Percentiles rank a stretch among this genome's conserved stretches.
These are phyloP conservation scores for Eonycteris spelaea DNA, from an alignment of 2,113 vertebrate species.

Conservation along the genomic window DNA sequence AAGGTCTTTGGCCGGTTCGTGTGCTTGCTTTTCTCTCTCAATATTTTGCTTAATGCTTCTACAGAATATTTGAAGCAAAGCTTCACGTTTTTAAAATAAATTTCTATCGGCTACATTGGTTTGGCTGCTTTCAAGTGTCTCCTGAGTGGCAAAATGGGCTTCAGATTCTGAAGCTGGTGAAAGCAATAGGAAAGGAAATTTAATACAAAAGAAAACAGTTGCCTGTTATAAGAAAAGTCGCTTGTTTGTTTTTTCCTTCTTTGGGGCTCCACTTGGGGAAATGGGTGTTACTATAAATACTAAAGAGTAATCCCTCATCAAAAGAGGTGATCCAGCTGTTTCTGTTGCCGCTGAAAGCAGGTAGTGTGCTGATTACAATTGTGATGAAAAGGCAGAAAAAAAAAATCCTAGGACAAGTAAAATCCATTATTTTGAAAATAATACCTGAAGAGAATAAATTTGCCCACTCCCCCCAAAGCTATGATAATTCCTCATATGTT, in stretches of 20 bases:
- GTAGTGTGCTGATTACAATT: conserved; percentile 47
- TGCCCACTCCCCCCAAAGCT: not conserved
- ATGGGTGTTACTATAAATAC: conserved; percentile 63
- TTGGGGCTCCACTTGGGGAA: conserved; percentile 57
- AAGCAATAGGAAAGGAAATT: conserved; percentile 62
- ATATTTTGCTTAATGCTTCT: conserved; percentile 72
- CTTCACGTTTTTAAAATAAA: conserved; percentile 74
- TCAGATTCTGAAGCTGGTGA: conserved; percentile 57
- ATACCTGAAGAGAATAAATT: conserved; percentile 44
- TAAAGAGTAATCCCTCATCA: conserved; percentile 56
- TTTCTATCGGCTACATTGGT: conserved; percentile 77
- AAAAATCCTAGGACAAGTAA: conserved; percentile 57
- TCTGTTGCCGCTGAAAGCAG: conserved; percentile 45
- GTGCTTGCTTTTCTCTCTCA: conserved; percentile 62
- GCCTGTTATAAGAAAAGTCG: conserved; percentile 66
- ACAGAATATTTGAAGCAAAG: conserved; percentile 63
- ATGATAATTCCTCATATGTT: not conserved
- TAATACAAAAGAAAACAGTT: conserved; percentile 74
- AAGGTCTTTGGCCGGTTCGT: conserved; percentile 70
- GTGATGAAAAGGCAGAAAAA: conserved; percentile 55
- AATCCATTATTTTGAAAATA: conserved; percentile 69
- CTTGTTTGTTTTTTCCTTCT: conserved; percentile 35
- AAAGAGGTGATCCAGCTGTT: conserved; percentile 55
- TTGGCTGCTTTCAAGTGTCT: conserved; percentile 75
- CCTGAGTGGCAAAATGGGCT: conserved; percentile 72